phyloP scores from a whole-genome alignment of 1,140 invertebrate species.

The Ctenoplectra terminalis region DNA sequence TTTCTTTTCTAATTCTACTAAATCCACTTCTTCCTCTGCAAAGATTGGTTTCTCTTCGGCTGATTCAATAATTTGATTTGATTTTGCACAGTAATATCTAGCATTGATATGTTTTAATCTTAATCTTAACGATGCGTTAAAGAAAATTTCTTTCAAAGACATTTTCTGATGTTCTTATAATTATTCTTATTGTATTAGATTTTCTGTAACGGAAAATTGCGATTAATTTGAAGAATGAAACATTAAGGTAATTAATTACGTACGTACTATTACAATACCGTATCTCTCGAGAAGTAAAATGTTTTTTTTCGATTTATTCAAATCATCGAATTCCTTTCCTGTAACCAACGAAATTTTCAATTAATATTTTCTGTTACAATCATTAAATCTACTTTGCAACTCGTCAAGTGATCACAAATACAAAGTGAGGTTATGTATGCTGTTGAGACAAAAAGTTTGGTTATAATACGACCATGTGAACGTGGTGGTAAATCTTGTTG shows the following conservation, averaged over 20 bases:
- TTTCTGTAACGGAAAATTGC: background rate
- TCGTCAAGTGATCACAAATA: background rate
- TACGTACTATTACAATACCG: background rate
- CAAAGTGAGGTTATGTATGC: background rate
- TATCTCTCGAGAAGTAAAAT: background rate
- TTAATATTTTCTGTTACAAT: background rate
- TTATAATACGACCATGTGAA: background rate
- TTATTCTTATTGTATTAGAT: background rate
- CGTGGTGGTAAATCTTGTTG: no score
- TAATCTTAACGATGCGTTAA: background rate
- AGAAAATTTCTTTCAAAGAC: background rate
- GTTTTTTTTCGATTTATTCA: background rate
- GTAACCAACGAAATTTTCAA: background rate
- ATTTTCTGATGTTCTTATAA: background rate
- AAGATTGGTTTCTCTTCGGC: conserved; percentile 59
- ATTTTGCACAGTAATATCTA: background rate
- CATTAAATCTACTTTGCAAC: no score
- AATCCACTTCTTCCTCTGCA: conserved; percentile 53
- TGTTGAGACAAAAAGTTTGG: background rate
- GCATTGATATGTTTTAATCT: background rate
- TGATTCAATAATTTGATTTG: background rate
- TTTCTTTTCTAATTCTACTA: conserved; percentile 57
- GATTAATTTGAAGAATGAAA: background rate
- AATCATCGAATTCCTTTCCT: background rate
- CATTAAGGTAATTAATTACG: background rate